phyloP scores from a whole-genome alignment of 2,113 vertebrate genomes.

The Zapus hudsonius region DNA sequence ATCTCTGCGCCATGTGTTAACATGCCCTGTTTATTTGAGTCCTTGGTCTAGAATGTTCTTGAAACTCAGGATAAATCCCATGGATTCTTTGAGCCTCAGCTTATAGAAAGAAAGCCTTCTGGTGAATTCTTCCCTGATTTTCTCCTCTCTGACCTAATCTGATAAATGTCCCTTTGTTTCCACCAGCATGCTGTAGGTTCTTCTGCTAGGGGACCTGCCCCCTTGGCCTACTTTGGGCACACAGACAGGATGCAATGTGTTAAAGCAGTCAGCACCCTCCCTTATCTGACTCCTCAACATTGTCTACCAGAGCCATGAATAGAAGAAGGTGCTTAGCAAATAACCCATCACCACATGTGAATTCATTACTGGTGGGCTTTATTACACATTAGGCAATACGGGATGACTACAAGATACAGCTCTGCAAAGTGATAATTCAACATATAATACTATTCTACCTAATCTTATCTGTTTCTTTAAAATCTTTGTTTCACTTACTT shows the following conservation, averaged over 20 bases:
- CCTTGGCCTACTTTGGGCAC: background rate
- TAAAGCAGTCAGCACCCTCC: background rate
- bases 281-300: background rate
- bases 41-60: too few relatives aligned
- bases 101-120: background rate
- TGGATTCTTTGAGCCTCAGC: background rate
- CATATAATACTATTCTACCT: background rate
- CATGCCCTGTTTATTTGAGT: too few relatives aligned
- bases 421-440: background rate
- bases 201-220: accelerated
- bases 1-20: accelerated
- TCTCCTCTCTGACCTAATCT: background rate
- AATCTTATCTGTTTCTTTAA: background rate
- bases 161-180: too few relatives aligned
- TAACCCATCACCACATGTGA: accelerated
- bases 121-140: background rate
- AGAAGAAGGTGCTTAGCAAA: background rate
- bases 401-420: background rate
- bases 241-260: background rate
- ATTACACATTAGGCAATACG: background rate
- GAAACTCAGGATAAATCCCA: background rate
- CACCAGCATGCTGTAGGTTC: background rate
- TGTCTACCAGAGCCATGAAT: background rate
- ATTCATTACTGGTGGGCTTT: too few relatives aligned
- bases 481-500: background rate